Conservation (phyloP, 2,888 invertebrate genomes). For the Melanostoma scalare region DNA sequence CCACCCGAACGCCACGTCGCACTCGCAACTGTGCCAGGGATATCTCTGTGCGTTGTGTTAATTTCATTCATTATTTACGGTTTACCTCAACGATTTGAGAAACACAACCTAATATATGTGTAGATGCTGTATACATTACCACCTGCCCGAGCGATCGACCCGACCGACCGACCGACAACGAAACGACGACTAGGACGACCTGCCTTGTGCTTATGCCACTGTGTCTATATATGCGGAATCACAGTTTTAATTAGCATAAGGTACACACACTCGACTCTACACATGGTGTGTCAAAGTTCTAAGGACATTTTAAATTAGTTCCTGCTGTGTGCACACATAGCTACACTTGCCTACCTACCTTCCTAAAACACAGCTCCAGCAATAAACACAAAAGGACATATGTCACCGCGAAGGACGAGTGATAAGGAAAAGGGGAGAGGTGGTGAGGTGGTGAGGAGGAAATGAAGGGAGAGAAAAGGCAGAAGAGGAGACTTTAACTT, state of each 20-base stretch:
- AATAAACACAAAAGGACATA: conserved; percentile 63
- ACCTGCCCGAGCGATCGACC: conserved; percentile 28
- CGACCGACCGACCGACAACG: neutral
- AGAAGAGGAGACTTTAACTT: conserved; percentile 8
- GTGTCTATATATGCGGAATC: conserved; percentile 54
- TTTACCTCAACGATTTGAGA: conserved; percentile 77
- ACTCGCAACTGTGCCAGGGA: conserved; percentile 60
- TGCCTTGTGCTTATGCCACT: conserved; percentile 20
- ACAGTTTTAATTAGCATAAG: conserved; percentile 72
- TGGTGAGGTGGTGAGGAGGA: too few relatives aligned
- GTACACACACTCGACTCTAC: conserved; percentile 49
- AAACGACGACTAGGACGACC: neutral
- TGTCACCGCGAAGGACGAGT: conserved; percentile 35
- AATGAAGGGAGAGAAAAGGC: neutral
- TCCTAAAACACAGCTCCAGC: neutral
- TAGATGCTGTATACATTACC: conserved; percentile 19
- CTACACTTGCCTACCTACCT: neutral
- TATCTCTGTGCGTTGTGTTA: conserved; percentile 75
- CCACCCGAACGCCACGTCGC: conserved; percentile 29
- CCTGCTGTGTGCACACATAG: conserved; percentile 54
- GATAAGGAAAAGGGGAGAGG: too few relatives aligned
- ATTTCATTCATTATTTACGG: conserved; percentile 80
- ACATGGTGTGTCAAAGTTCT: conserved; percentile 70
- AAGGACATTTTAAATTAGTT: conserved; percentile 72
- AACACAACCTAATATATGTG: conserved; percentile 49